Evolutionary conservation across 2,888 invertebrate species (phyloP), one percentile per base, ranked within the genome.

Genomic region (Lepidocyrtinus sp.): DNA sequence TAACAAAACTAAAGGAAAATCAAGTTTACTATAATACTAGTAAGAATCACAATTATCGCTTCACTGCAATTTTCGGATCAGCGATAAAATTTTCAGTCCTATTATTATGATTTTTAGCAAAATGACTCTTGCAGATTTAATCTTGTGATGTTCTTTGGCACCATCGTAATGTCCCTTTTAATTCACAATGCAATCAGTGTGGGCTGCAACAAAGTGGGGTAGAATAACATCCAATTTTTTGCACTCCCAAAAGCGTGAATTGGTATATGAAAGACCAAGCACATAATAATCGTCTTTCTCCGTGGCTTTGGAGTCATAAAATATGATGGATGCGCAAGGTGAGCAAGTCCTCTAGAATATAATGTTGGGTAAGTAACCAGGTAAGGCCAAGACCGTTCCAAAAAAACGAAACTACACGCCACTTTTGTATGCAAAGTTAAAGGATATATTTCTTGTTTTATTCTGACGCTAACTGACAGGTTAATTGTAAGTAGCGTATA

Each of bases 261-360:
- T n/a, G n/a, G n/a, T n/a, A n/a, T n/a, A n/a, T 36, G 12, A 36
- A 36, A 36, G 12, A 36, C 5, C 36, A 7, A 12, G 36, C 36
- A 36, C 12, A 36, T n/a, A 36, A 36, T 36, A 12, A 36, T 36
- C 36, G 36, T 36, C 36, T 12, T 36, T 7, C 12, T 36, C 5
- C 36, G 12, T 36, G 36, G 5, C 5, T 36, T n/a, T n/a, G n/a
- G 12, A 36, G 36, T 36, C 36, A 36, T 12, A 17, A 55, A 17
- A 17, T 12, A 55, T 55, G 68, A 75, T 75, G 75, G 75, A 62
- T 63, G 64, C 64, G 64, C 76, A 77, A 77, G 77, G 77, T 71
- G 71, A 77, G 46, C 77, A 65, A 77, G 45, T 77, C 12, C 5
- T 9, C 21, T 36, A 7, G 36, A 36, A 36, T 36, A n/a, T n/a